These are phyloP conservation scores for Malacoctenus gilli DNA, from an alignment of 2,797 vertebrate species.

Conservation along the genomic window DNA sequence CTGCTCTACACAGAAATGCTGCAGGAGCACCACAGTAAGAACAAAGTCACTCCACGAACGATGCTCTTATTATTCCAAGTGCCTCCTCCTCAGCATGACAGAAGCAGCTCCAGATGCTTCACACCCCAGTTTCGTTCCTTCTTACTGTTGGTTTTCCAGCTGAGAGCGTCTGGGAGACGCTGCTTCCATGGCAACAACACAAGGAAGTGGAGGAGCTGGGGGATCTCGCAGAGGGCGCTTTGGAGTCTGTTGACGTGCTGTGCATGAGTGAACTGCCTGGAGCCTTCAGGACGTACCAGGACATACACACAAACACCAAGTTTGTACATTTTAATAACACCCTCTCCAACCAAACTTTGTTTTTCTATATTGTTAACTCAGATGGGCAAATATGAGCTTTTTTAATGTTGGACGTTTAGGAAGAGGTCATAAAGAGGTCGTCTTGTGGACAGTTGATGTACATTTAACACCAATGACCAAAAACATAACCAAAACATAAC, in stretches of 20 bases:
- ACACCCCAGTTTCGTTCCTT: slow-evolving; percentile 19
- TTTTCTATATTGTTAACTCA: neutral
- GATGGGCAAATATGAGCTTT: neutral
- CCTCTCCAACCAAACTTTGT: neutral
- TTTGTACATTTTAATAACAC: neutral
- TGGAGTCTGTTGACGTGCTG: slow-evolving; percentile 72
- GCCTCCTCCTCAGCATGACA: neutral
- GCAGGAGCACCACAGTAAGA: slow-evolving; percentile 78
- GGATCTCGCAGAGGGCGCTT: slow-evolving; percentile 66
- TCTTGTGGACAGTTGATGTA: no score
- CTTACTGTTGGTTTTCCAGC: slow-evolving; percentile 54
- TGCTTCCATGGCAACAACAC: slow-evolving; percentile 68
- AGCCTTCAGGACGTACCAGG: slow-evolving; percentile 81
- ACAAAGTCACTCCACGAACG: neutral
- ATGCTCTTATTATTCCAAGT: neutral
- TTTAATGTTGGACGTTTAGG: neutral
- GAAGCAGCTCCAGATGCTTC: neutral
- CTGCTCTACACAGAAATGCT: slow-evolving; percentile 81
- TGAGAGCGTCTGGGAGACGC: slow-evolving; percentile 64
- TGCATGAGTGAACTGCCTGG: slow-evolving; percentile 77
- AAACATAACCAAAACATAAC: no score
- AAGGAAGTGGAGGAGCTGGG: slow-evolving; percentile 68
- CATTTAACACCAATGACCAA: no score
- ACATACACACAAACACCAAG: slow-evolving; percentile 9
- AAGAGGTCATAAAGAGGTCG: no score